phyloP scores from a whole-genome alignment of 2,888 invertebrate genomes.

The Entomobrya proxima region DNA sequence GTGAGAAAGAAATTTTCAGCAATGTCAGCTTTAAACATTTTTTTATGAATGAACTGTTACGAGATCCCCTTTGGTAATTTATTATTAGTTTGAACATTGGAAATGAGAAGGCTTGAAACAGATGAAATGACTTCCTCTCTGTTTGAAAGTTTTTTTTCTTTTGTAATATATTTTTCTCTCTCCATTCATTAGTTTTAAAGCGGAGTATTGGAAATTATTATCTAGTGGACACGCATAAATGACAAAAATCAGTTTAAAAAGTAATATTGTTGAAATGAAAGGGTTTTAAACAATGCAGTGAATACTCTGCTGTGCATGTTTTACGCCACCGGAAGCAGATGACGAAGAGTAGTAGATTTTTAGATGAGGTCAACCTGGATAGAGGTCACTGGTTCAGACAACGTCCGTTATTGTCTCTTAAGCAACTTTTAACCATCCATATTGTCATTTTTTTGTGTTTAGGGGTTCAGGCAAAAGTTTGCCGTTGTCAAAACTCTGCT shows the following conservation, averaged over 20 bases:
- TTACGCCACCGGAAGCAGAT: conserved; percentile 49
- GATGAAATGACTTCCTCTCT: conserved; percentile 57
- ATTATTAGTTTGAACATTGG: conserved; percentile 32
- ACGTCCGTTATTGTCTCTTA: conserved; percentile 46
- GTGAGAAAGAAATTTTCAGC: conserved; percentile 56
- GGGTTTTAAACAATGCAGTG: neutral
- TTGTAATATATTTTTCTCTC: conserved; percentile 36
- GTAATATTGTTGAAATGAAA: too few relatives aligned
- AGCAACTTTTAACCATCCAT: neutral
- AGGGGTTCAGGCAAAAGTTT: too few relatives aligned
- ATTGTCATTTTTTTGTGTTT: too few relatives aligned
- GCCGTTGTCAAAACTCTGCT: too few relatives aligned
- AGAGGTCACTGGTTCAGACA: conserved; percentile 49
- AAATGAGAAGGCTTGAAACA: conserved; percentile 38
- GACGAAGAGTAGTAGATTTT: conserved; percentile 28
- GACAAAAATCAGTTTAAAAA: conserved; percentile 45
- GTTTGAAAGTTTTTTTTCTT: neutral
- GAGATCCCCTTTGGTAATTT: neutral
- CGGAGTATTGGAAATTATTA: conserved; percentile 32
- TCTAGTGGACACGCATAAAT: conserved; percentile 58
- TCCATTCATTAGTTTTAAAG: conserved; percentile 1
- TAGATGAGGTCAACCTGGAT: conserved; percentile 15
- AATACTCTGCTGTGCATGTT: neutral
- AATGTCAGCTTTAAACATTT: conserved; percentile 4
- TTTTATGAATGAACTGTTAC: conserved; percentile 3